Percentiles rank a stretch among this genome's conserved stretches.
Conservation (phyloP, 2,113 vertebrate species). For the Hippocampus comes region DNA sequence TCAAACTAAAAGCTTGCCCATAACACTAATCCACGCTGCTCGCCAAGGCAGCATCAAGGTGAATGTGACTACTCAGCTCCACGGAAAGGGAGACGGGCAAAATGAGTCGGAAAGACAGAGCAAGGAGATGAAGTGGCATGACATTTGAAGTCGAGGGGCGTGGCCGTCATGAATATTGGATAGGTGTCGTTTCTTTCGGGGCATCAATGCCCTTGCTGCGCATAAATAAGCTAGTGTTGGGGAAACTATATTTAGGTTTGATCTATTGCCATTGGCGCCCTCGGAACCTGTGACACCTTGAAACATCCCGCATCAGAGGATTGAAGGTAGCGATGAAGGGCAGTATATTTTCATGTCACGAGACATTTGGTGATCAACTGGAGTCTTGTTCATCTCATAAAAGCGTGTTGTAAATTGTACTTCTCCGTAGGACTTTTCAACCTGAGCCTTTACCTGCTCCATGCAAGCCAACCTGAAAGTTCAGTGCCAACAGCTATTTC, state of each 20-base stretch:
- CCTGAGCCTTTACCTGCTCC: not conserved
- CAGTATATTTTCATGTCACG: constrained; percentile 2
- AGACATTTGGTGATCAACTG: not conserved
- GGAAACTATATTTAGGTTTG: constrained; percentile 58
- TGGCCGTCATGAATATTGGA: constrained; percentile 51
- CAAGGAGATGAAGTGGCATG: constrained; percentile 49
- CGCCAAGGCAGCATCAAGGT: constrained; percentile 57
- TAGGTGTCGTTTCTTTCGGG: constrained; percentile 31
- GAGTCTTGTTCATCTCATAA: no score
- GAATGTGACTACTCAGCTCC: constrained; percentile 54
- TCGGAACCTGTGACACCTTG: constrained; percentile 18
- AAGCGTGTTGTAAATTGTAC: no score
- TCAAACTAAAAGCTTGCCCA: constrained; percentile 76
- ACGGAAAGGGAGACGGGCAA: constrained; percentile 32
- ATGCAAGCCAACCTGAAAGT: constrained; percentile 25
- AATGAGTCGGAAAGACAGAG: constrained; percentile 42
- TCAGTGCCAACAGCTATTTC: constrained; percentile 47
- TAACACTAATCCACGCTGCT: constrained; percentile 48
- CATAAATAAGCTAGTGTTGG: constrained; percentile 61
- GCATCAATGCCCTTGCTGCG: constrained; percentile 59
- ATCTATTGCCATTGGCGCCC: constrained; percentile 29
- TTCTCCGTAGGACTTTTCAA: no score
- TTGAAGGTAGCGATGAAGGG: constrained; percentile 8
- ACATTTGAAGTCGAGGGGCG: constrained; percentile 40
- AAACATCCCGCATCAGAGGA: constrained; percentile 20